Conservation (phyloP, 2,888 invertebrate genomes). For the Meliscaeva auricollis region DNA sequence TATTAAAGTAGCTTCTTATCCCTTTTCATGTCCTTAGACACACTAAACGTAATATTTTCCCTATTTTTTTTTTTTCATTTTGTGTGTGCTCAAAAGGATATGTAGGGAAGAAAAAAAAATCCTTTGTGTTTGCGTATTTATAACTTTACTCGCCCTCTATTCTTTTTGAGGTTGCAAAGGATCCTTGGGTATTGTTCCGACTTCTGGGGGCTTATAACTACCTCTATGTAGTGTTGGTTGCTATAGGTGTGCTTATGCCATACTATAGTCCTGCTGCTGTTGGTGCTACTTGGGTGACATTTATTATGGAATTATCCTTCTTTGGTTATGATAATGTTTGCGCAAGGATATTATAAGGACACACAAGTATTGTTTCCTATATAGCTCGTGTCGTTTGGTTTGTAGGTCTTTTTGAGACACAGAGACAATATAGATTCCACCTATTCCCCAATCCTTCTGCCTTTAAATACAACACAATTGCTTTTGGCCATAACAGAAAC, state of each 20-base stretch:
- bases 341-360: constrained; percentile 51
- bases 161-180: constrained; percentile 7
- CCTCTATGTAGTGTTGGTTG: constrained; percentile 14
- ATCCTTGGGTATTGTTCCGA: constrained; percentile 40
- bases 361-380: constrained; percentile 51
- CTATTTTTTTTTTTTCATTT: not conserved
- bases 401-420: constrained; percentile 37
- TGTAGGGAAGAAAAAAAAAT: constrained; percentile 8
- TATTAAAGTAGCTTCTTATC: constrained; percentile 43
- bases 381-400: constrained; percentile 35
- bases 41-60: constrained; percentile 10
- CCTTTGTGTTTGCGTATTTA: constrained; percentile 27
- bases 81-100: not conserved
- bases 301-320: constrained; percentile 58
- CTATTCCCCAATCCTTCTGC: not conserved
- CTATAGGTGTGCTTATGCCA: constrained; percentile 37
- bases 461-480: constrained; percentile 29
- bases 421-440: constrained; percentile 15
- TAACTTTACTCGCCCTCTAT: not conserved
- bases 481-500: constrained; percentile 23
- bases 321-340: constrained; percentile 67
- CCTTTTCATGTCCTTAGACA: constrained; percentile 30
- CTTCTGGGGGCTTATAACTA: constrained; percentile 21
- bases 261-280: constrained; percentile 38
- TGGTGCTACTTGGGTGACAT: constrained; percentile 64